Percentiles rank a stretch among this genome's conserved stretches.
Evolutionary conservation across 2,113 vertebrate genomes (phyloP).

Genomic region (Athene noctua): DNA sequence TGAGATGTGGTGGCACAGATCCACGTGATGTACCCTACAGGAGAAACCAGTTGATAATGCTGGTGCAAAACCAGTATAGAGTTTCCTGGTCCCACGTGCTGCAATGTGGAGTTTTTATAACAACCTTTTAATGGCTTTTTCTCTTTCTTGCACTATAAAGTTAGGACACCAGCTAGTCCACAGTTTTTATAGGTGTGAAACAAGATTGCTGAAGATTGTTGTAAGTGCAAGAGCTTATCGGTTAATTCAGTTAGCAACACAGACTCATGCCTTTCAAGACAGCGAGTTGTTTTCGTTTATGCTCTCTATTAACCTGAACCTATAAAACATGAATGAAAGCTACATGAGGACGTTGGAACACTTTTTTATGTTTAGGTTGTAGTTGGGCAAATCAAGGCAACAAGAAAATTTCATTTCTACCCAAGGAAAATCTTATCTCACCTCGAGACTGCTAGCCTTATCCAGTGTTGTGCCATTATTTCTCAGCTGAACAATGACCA

Average conservation of each 20-base stretch:
- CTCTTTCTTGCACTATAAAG: neutral
- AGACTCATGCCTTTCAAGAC: neutral
- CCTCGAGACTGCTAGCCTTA: neutral
- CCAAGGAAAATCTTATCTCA: neutral
- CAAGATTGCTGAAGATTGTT: neutral
- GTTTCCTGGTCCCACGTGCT: neutral
- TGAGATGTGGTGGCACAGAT: neutral
- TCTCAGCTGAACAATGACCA: neutral
- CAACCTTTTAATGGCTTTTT: neutral
- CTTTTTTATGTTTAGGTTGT: neutral
- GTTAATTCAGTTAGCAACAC: neutral
- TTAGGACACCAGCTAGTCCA: neutral
- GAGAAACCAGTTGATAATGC: neutral
- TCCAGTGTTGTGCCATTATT: neutral
- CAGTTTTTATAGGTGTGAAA: neutral
- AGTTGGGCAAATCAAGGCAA: neutral
- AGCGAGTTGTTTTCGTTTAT: neutral
- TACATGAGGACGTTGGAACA: neutral
- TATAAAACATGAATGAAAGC: neutral
- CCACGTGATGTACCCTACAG: accelerated
- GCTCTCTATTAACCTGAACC: neutral
- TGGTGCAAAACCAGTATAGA: neutral
- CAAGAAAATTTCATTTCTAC: neutral
- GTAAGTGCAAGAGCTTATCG: neutral
- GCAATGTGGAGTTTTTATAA: neutral